phyloP scores from a whole-genome alignment of 2,797 vertebrate species.

The Peromyscus eremicus region DNA sequence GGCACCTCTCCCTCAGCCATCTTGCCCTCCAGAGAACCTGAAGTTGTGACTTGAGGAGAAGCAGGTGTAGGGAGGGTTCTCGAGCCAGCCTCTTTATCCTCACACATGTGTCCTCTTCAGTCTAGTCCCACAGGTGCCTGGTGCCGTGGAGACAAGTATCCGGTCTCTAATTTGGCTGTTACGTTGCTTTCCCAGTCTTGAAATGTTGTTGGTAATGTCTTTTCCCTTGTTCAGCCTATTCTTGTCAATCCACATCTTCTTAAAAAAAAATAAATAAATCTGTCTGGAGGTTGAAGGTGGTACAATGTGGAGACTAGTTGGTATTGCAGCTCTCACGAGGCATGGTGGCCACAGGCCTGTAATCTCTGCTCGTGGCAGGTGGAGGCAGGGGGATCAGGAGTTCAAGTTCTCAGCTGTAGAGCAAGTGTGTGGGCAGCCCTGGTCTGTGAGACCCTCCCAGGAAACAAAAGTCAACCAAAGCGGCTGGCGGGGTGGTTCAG shows the following conservation, averaged over 20 bases:
- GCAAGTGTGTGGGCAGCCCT: not conserved
- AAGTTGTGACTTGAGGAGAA: not conserved
- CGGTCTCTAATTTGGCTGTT: not conserved
- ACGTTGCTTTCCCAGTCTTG: constrained; percentile 20
- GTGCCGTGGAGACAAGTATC: not conserved
- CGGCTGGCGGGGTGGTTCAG: not conserved
- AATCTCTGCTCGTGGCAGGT: not conserved
- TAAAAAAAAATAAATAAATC: not conserved
- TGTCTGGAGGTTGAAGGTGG: not conserved
- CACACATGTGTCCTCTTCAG: not conserved
- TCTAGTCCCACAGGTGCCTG: not conserved
- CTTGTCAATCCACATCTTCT: constrained; percentile 5
- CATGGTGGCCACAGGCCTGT: not conserved
- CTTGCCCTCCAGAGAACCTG: not conserved
- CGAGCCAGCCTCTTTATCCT: not conserved
- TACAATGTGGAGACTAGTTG: not conserved
- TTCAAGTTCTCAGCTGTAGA: not conserved
- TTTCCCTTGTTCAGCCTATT: not conserved
- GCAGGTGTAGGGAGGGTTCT: not conserved
- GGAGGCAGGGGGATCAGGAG: not conserved
- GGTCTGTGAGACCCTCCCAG: not conserved
- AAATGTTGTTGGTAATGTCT: not conserved
- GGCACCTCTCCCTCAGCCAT: not conserved
- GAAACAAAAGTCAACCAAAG: not conserved
- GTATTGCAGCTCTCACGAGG: not conserved